Evolutionary conservation across 2,888 invertebrate species (phyloP).

Genomic region (Idaea straminata): DNA sequence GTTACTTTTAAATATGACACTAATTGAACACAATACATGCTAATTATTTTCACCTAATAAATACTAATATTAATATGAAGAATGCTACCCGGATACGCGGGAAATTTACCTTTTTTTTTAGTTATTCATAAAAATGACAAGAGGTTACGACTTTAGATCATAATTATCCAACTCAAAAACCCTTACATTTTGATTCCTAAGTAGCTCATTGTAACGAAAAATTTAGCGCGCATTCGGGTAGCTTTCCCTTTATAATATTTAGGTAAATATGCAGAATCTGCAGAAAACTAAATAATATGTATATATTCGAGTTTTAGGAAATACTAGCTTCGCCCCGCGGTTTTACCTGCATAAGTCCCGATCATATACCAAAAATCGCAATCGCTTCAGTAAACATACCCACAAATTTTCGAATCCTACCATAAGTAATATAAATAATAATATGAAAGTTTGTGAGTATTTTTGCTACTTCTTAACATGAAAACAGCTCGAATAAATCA

Average conservation of each 20-base stretch:
- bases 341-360: no score
- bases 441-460: no score
- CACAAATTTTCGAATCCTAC: no score
- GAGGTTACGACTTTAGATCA: not conserved
- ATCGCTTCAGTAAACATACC: no score
- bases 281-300: constrained; percentile 8
- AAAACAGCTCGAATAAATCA: no score
- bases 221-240: not conserved
- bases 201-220: not conserved
- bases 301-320: not conserved
- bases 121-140: no score
- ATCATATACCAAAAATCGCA: no score
- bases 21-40: constrained; percentile 71
- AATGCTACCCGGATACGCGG: not conserved
- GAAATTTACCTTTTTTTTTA: not conserved
- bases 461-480: no score
- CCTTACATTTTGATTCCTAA: no score
- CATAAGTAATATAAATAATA: no score
- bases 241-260: not conserved
- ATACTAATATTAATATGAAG: not conserved
- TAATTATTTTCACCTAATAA: constrained; percentile 22
- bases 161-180: not conserved
- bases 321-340: not conserved
- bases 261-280: constrained; percentile 5
- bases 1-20: constrained; percentile 71